Conservation (phyloP, 1,140 invertebrate species). For the Lasioglossum albipes region DNA sequence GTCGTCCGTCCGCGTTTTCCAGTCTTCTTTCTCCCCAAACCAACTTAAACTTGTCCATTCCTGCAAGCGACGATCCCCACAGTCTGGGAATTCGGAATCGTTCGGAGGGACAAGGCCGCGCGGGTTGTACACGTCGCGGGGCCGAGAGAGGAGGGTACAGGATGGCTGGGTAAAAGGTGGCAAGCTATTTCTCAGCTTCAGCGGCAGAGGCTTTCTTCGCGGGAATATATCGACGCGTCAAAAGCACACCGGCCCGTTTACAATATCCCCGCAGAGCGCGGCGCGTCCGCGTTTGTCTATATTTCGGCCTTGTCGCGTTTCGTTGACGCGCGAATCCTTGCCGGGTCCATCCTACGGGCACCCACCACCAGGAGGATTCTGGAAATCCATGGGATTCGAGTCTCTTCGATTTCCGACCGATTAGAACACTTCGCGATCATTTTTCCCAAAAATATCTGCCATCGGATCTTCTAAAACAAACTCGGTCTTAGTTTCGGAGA, state of each 20-base stretch:
- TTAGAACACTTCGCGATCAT: no score
- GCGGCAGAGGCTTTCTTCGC: constrained; percentile 77
- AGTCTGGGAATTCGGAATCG: neutral
- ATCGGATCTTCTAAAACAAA: no score
- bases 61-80: no score
- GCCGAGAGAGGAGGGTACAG: neutral
- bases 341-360: neutral
- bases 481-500: no score
- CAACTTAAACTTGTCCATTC: no score
- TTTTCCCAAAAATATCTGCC: no score
- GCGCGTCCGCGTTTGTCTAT: constrained; percentile 56
- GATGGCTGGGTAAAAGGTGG: constrained; percentile 17
- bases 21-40: neutral
- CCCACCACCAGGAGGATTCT: no score
- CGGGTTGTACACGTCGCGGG: neutral
- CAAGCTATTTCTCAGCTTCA: constrained; percentile 79
- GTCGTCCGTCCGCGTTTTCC: neutral
- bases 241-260: constrained; percentile 75
- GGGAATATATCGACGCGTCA: constrained; percentile 79
- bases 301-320: constrained; percentile 63
- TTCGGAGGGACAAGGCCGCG: neutral
- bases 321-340: constrained; percentile 1
- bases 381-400: no score
- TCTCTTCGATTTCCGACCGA: no score
- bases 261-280: constrained; percentile 69